Base-by-base conservation (phyloP, 1,140 invertebrate genomes). In the Drosophila biarmipes region DNA sequence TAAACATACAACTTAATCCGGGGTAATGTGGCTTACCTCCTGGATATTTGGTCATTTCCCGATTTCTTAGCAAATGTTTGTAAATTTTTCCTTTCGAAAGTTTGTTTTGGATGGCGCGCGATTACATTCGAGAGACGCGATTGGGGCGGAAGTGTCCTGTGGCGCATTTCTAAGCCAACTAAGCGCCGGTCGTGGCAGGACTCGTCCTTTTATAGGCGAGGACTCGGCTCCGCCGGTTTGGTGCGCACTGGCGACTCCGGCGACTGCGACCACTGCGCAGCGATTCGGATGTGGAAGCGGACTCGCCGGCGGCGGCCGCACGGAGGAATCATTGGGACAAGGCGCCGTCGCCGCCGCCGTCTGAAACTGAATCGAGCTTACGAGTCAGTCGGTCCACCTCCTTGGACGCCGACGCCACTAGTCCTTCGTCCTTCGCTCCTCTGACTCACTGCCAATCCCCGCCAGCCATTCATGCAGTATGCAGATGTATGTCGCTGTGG, bases 261-360 rank as follows among this genome's bases (percentile, higher is more conserved):
- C 34, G 56, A 19, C 45, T 31, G 17, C 31, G 64, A 59, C 68
- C 46, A 87, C 54, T 86, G 82, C 82, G 82, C 82, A 89, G 61
- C 74, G 77, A 71, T 73, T 59, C 63, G 64, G 64, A 63, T 56
- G 66, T 27, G 56, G 69, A 62, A 53, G 35, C 29, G 52, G 67
- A 67, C 52, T 37, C 48, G 73, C 71, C 72, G 78, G 67, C 40
- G 40, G 40, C 40, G 38, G n/a, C 68, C 63, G 55, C 82, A 80
- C 35, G 72, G 49, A 63, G 71, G 61, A 63, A 46, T 42, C 77
- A 62, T 76, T 72, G 66, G 66, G 61, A 76, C 80, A 84, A 84
- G 80, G 76, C 80, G 80, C 80, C 80, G 80, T 73, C 80, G 81
- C 81, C 81, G 73, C 73, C 51, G 81, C 68, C 73, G 72, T 78